Evolutionary conservation across 2,888 invertebrate species (phyloP).

Genomic region (Monochamus alternatus): DNA sequence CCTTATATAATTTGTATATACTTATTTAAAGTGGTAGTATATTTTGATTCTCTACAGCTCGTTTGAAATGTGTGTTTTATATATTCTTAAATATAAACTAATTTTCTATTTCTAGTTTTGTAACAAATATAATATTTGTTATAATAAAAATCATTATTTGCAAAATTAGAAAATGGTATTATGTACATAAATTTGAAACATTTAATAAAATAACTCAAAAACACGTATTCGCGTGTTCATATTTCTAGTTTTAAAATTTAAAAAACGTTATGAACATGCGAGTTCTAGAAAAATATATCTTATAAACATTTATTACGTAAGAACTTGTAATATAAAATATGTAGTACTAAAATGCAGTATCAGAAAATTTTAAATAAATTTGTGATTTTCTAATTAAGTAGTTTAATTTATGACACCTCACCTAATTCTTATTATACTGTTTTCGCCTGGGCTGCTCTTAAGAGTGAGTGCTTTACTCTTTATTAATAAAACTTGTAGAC

Average conservation of each 20-base stretch:
- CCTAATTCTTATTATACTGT: no score
- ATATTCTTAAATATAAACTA: slow-evolving; percentile 19
- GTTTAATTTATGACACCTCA: slow-evolving; percentile 5
- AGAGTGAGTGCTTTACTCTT: no score
- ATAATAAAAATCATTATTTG: slow-evolving; percentile 26
- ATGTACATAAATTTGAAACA: slow-evolving; percentile 33
- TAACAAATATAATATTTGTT: slow-evolving; percentile 29
- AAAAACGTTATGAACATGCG: neutral
- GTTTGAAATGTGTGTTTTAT: slow-evolving; percentile 25
- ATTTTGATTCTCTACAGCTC: slow-evolving; percentile 9
- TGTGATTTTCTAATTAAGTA: slow-evolving; percentile 32
- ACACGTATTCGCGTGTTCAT: neutral
- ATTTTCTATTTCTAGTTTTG: slow-evolving; percentile 9
- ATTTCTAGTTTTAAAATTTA: neutral
- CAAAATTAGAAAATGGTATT: slow-evolving; percentile 32
- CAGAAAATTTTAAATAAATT: slow-evolving; percentile 34
- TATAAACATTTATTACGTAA: slow-evolving; percentile 24
- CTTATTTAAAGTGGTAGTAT: slow-evolving; percentile 23
- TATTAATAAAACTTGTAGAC: no score
- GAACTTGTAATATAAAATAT: slow-evolving; percentile 40
- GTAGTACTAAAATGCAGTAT: slow-evolving; percentile 34
- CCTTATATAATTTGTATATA: slow-evolving; percentile 42
- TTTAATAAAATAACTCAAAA: slow-evolving; percentile 10
- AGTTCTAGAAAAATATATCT: neutral
- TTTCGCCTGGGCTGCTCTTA: no score